These are phyloP conservation scores for Chlorodrepanis virens DNA, from an alignment of 2,113 vertebrate genomes.

Conservation along the genomic window DNA sequence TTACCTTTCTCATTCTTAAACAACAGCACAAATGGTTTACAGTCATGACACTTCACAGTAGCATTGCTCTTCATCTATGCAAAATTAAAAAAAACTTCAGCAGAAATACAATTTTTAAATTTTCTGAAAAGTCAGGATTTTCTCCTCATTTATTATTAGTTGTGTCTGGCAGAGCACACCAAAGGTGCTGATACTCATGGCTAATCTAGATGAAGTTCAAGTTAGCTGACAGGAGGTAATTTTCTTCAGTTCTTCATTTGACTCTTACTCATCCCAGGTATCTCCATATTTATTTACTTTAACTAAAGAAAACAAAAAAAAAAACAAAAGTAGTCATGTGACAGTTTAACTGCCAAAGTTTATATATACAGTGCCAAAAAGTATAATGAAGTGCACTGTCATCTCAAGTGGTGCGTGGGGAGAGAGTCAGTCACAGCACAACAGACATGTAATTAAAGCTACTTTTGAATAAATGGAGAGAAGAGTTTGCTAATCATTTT, in stretches of 20 bases:
- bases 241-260: constrained; percentile 44
- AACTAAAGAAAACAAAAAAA: constrained; percentile 58
- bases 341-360: background rate
- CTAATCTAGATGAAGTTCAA: constrained; percentile 48
- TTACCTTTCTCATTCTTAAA: constrained; percentile 9
- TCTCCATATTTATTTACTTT: constrained; percentile 88
- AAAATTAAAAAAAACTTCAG: background rate
- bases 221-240: background rate
- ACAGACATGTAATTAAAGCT: background rate
- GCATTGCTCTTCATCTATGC: background rate
- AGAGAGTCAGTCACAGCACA: background rate
- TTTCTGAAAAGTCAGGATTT: constrained; percentile 23
- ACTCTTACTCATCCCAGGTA: constrained; percentile 82
- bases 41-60: background rate
- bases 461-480: background rate
- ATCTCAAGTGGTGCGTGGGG: background rate
- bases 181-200: constrained; percentile 6
- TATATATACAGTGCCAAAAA: background rate
- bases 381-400: background rate
- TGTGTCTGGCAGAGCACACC: background rate
- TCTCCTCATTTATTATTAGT: background rate
- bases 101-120: constrained; percentile 8
- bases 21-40: background rate
- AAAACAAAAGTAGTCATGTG: background rate
- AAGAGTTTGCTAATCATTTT: background rate